These are phyloP conservation scores for Enteromius mattozi DNA, from an alignment of 2,797 vertebrate species.

Conservation along the genomic window DNA sequence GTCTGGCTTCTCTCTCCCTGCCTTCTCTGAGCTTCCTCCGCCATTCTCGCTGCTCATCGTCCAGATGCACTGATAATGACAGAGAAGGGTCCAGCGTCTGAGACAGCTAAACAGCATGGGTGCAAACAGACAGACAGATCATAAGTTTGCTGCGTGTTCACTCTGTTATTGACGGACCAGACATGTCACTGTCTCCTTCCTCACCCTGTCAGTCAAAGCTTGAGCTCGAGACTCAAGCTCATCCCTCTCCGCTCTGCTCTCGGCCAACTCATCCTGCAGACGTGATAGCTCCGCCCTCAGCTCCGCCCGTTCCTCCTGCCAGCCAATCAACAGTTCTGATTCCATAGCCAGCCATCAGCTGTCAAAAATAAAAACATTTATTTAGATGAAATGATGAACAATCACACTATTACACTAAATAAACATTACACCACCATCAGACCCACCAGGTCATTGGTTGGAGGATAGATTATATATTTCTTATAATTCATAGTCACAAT, in stretches of 20 bases:
- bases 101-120: constrained; percentile 50
- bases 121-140: constrained; percentile 27
- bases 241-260: constrained; percentile 73
- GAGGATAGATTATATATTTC: background rate
- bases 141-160: background rate
- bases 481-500: background rate
- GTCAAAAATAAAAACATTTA: background rate
- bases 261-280: constrained; percentile 75
- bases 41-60: constrained; percentile 70
- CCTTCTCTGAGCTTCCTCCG: constrained; percentile 78
- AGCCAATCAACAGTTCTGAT: constrained; percentile 64
- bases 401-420: background rate
- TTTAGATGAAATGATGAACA: background rate
- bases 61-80: constrained; percentile 58
- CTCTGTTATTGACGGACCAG: background rate
- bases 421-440: no score
- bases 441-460: background rate
- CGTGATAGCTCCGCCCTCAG: constrained; percentile 70
- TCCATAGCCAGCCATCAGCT: constrained; percentile 68
- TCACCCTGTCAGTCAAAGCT: constrained; percentile 75
- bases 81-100: constrained; percentile 58
- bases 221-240: constrained; percentile 73
- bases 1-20: constrained; percentile 84
- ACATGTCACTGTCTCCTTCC: constrained; percentile 15
- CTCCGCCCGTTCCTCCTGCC: constrained; percentile 71